phyloP scores from a whole-genome alignment of 2,888 invertebrate genomes.

The Xanthia icteritia region DNA sequence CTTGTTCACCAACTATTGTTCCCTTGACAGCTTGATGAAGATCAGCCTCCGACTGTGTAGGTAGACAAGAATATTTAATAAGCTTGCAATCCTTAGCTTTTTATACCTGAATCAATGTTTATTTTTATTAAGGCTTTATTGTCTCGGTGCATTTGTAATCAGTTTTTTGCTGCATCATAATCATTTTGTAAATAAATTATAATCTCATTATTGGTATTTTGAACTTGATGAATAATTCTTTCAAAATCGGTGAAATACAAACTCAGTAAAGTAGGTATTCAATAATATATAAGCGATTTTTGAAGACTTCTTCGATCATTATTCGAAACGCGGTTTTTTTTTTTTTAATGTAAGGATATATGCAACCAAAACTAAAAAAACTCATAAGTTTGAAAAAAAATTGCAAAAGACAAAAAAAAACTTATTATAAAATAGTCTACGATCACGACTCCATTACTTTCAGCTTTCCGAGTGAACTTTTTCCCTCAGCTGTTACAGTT shows the following conservation, averaged over 20 bases:
- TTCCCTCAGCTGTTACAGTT: neutral
- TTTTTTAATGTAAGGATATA: no score
- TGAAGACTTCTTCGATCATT: no score
- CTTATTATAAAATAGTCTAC: neutral
- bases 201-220: slow-evolving; percentile 41
- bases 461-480: slow-evolving; percentile 16
- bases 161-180: slow-evolving; percentile 51
- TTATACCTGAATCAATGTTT: slow-evolving; percentile 59
- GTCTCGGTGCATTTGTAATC: slow-evolving; percentile 34
- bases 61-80: slow-evolving; percentile 56
- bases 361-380: no score
- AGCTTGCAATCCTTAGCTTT: slow-evolving; percentile 32
- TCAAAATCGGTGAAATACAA: neutral
- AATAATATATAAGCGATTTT: no score
- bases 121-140: slow-evolving; percentile 59
- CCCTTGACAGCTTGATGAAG: slow-evolving; percentile 56
- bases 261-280: no score
- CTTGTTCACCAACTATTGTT: slow-evolving; percentile 52
- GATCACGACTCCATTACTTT: neutral
- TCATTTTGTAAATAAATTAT: slow-evolving; percentile 55
- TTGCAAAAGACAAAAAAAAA: neutral
- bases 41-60: slow-evolving; percentile 46
- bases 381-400: neutral
- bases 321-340: no score
- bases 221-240: slow-evolving; percentile 9